Evolutionary conservation across 2,113 vertebrate species (phyloP), one percentile per base, ranked within the genome.

Genomic region (Prinia subflava): DNA sequence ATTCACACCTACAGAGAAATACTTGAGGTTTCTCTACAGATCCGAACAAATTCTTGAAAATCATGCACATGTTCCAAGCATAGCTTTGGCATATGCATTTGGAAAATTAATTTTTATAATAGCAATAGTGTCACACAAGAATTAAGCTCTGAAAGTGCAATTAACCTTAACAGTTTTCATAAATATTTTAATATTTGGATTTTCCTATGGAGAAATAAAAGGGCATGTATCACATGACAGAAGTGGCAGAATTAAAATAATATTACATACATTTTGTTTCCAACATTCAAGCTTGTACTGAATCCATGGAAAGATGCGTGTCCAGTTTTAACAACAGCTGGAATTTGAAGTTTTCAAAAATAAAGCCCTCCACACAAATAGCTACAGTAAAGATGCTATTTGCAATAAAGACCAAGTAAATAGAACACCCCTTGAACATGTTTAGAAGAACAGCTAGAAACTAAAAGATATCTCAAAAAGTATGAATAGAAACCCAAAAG

Each of bases 71-170:
- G 39, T 63, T 83, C 79, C 55, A 88, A 83, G n/a, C 44, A 88
- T 49, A 87, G 49, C 30, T 83, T 79, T 78, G 22, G 25, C 42
- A 83, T 52, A 74, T 47, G 44, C 42, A 83, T 65, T 88, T 28
- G 37, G 68, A 88, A 91, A 91, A 83, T 78, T 69, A 74, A 65
- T 70, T 89, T 91, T 94, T 69, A 81, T 70, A 80, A 70, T 44
- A 88, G n/a, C 56, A 80, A 63, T 68, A 87, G 33, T 59, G 39
- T 59, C 37, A 84, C 49, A 91, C 27, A 42, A 42, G 67, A n/a
- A 55, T 87, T 83, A 87, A 5, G 16, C 30, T 67, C 67, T 47
- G 39, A 83, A 87, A 83, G 44, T 49, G 62, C 31, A 57, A 75
- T 88, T 83, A 83, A 64, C 59, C 37, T 46, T 87, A 90, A 77